phyloP scores from a whole-genome alignment of 2,888 invertebrate species.

The Hypomecis punctinalis region DNA sequence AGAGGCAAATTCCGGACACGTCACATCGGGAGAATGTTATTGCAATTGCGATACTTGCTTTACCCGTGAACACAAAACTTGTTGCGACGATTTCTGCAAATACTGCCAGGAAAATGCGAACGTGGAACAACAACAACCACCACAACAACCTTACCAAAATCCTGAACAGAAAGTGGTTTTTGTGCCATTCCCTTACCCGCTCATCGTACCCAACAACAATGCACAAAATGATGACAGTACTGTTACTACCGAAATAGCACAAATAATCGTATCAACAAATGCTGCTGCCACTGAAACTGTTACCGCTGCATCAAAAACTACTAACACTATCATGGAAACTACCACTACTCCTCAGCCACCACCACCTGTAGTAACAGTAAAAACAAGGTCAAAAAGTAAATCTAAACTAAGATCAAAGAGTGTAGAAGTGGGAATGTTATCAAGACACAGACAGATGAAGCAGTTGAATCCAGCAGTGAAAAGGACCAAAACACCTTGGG shows the following conservation, averaged over 20 bases:
- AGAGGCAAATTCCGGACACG: conserved; percentile 9
- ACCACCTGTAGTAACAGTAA: not conserved
- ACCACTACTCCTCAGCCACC: too few species aligned
- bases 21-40: conserved; percentile 46
- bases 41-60: conserved; percentile 42
- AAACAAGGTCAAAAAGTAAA: conserved; percentile 11
- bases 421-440: conserved; percentile 37
- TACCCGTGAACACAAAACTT: conserved; percentile 37
- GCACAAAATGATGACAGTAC: not conserved
- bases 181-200: conserved; percentile 57
- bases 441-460: conserved; percentile 40
- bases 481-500: conserved; percentile 59
- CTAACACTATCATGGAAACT: not conserved
- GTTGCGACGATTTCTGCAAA: conserved; percentile 46
- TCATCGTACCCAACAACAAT: conserved; percentile 40
- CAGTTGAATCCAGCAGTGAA: conserved; percentile 54
- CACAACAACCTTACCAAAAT: not conserved
- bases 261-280: conserved; percentile 19
- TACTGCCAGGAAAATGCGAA: conserved; percentile 36
- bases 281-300: conserved; percentile 1
- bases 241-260: not conserved
- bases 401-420: not conserved
- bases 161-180: conserved; percentile 45
- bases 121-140: conserved; percentile 34
- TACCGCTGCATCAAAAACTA: conserved; percentile 6